Evolutionary conservation across 2,113 vertebrate genomes (phyloP), one percentile per base, ranked within the genome.

Genomic region (Gopherus evgoodei): DNA sequence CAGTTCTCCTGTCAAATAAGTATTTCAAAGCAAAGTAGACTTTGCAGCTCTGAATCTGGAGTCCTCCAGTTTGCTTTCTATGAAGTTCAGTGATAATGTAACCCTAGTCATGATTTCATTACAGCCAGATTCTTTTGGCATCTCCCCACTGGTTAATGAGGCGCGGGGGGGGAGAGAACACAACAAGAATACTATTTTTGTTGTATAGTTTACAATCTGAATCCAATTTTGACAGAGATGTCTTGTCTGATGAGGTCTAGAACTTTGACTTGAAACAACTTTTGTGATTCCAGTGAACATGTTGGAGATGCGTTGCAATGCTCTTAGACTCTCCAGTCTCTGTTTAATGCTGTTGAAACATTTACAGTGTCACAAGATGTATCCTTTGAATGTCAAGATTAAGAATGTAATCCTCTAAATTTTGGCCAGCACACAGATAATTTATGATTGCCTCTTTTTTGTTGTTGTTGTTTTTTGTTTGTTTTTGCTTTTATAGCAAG

Each of bases 331-430:
- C 90, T 86, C 56, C 80, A 95, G 69, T 82, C 76, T 95, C 80
- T 82, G 27, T 56, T 94, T 97, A 96, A 97, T 94, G 90, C 95
- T 97, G 90, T 76, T 96, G 84, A 62, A 97, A 96, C 91, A 83
- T 93, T 97, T 96, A 93, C 6, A 97, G 16, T 84, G 87, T 93
- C 17, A 17, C 5, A 35, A 75, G 93, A 96, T 90, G 59, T 84
- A 22, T 22, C 84, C 90, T 97, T 97, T 96, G 90, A 96, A 96
- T 96, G 93, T 94, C 86, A 96, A 95, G 94, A 97, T 98, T 97
- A 97, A 97, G 89, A 96, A 96, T 4, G 4, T 87, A 97, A 94
- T 97, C 91, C 85, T 97, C 89, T 93, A 95, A 96, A 97, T 95
- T 96, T 96, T 97, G 93, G 62, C 93, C 93, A 44, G 29, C 54